Percentiles rank a stretch among this genome's conserved stretches.
Evolutionary conservation across 2,797 vertebrate genomes (phyloP).

Genomic region (Molossus molossus): DNA sequence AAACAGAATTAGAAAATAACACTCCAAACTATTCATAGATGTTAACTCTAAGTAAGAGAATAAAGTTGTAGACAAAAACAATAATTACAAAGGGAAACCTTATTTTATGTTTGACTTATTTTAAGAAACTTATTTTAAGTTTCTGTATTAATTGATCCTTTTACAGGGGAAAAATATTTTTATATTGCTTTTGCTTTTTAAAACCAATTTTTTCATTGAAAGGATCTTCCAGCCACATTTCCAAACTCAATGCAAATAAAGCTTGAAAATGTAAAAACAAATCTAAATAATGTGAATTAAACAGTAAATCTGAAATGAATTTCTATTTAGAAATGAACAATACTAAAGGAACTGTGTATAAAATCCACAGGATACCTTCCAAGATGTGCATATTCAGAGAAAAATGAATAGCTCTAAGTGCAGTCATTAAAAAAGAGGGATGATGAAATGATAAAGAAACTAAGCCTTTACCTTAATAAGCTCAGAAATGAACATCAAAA

Average conservation of each 20-base stretch:
- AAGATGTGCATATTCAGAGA: slow-evolving; percentile 18
- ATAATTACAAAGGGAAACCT: background rate
- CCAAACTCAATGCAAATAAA: slow-evolving; percentile 51
- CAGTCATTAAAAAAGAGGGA: slow-evolving; percentile 40
- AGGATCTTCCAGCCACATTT: slow-evolving; percentile 39
- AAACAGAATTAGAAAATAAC: slow-evolving; percentile 36
- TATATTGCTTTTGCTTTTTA: slow-evolving; percentile 59
- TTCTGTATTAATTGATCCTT: slow-evolving; percentile 52
- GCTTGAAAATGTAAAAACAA: slow-evolving; percentile 71
- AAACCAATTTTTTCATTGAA: slow-evolving; percentile 59
- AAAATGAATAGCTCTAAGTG: slow-evolving; percentile 55
- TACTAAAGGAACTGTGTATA: slow-evolving; percentile 44
- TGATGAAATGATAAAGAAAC: slow-evolving; percentile 22
- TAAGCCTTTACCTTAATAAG: slow-evolving; percentile 6
- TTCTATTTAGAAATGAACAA: slow-evolving; percentile 67
- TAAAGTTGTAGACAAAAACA: background rate
- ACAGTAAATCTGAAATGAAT: slow-evolving; percentile 75
- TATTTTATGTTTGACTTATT: background rate
- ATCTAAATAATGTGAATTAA: slow-evolving; percentile 76
- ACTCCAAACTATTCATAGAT: background rate
- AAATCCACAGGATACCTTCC: slow-evolving; percentile 69
- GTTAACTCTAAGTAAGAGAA: slow-evolving; percentile 24
- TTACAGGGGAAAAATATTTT: slow-evolving; percentile 28
- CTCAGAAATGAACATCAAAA: slow-evolving; percentile 51
- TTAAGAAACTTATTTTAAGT: background rate